Conservation (phyloP, 2,888 invertebrate species). For the Drosophila neutralis region DNA sequence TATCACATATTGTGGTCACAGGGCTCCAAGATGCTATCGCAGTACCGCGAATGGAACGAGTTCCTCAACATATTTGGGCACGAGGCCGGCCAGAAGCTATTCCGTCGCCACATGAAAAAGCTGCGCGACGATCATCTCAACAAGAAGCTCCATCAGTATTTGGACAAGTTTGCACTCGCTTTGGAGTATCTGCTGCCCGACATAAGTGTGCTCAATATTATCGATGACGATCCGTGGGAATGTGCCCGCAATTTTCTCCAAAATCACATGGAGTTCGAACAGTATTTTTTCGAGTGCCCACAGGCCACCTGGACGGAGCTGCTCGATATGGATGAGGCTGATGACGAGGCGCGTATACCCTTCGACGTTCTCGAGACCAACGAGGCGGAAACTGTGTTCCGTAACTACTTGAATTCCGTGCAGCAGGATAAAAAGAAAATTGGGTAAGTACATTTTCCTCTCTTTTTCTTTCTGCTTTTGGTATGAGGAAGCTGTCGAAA, state of each 20-base stretch:
- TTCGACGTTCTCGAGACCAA: constrained; percentile 95
- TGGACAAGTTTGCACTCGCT: constrained; percentile 91
- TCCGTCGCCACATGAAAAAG: constrained; percentile 91
- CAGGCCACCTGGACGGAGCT: constrained; percentile 92
- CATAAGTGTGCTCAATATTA: constrained; percentile 87
- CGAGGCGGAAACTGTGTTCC: constrained; percentile 96
- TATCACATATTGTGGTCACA: constrained; percentile 94
- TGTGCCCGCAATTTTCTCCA: constrained; percentile 93
- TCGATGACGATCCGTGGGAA: constrained; percentile 92
- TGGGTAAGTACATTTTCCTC: constrained; percentile 88
- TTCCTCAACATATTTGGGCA: constrained; percentile 96
- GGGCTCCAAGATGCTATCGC: constrained; percentile 93
- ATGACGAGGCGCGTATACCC: constrained; percentile 92
- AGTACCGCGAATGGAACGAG: constrained; percentile 94
- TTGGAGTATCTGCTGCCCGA: constrained; percentile 92
- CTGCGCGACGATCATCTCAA: constrained; percentile 92
- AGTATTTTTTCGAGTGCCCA: constrained; percentile 95
- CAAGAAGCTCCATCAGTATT: constrained; percentile 90
- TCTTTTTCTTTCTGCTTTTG: neutral
- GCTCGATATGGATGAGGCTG: constrained; percentile 87
- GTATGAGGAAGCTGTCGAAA: neutral
- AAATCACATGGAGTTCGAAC: constrained; percentile 96
- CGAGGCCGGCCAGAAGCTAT: constrained; percentile 91
- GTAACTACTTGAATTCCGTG: constrained; percentile 94
- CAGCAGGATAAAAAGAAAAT: constrained; percentile 96